Base-by-base conservation (phyloP, 2,888 invertebrate species). In the Atethmia centrago region DNA sequence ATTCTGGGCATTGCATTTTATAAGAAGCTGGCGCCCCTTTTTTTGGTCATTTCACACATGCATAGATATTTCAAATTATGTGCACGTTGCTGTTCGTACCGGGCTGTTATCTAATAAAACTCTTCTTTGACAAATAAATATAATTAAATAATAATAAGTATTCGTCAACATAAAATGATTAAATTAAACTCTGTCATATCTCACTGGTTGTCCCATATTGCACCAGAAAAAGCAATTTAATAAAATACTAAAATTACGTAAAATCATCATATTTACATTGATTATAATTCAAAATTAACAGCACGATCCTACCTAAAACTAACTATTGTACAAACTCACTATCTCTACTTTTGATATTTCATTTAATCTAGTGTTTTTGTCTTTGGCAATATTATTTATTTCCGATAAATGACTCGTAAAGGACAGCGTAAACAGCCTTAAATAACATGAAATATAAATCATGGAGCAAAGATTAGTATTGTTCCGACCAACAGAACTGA, bases 241-340 rank as follows among this genome's bases (percentile, higher is more conserved):
- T 77, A 79, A 83, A 85, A 83, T 74, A 79, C 64, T 81, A 83
- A 83, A 82, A 82, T 83, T 82, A 89, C 79, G 81, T 84, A 79
- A 84, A 83, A 83, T 82, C 74, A 82, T 83, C 70, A 83, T 86
- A 87, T 81, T 87, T 87, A 86, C 84, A 86, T 72, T 77, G 85
- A 87, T 78, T 80, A 85, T 80, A 83, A 86, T 83, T 83, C 84
- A 84, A 83, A 85, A 86, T 83, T 85, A 88, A 84, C 83, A 86
- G 80, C 83, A 88, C 86, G 86, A 79, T 77, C 85, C 86, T 90
- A 88, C 84, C 88, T 91, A 85, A 64, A 77, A 82, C 89, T 90
- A 91, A 72, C 90, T 91, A 92, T 90, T 92, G 92, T 93, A 93
- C 93, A 93, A 92, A 91, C 90, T 90, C 89, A 86, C 89, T 91